Percentiles rank a stretch among this genome's conserved stretches.
phyloP scores from a whole-genome alignment of 2,888 invertebrate genomes.

The Pegoplata infirma region DNA sequence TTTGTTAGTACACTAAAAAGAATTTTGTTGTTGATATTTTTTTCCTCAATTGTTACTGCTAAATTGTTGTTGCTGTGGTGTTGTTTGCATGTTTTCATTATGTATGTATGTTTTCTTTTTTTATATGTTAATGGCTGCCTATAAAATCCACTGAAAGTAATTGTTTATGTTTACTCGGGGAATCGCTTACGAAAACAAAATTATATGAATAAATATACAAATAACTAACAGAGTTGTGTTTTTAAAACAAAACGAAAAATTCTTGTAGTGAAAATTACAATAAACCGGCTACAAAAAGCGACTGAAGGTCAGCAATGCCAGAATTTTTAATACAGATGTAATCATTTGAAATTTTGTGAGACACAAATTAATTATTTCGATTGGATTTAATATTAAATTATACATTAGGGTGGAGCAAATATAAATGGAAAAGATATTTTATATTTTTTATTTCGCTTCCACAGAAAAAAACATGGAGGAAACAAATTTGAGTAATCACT shows the following conservation, averaged over 20 bases:
- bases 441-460: no score
- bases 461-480: no score
- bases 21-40: slow-evolving; percentile 17
- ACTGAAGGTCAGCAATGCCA: no score
- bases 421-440: no score
- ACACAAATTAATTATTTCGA: no score
- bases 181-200: slow-evolving; percentile 28
- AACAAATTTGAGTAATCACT: no score
- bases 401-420: no score
- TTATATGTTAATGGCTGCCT: slow-evolving; percentile 28
- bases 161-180: slow-evolving; percentile 37
- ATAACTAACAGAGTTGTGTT: background rate
- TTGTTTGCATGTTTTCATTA: slow-evolving; percentile 29
- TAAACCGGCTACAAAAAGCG: background rate
- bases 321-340: no score
- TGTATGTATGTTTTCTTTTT: slow-evolving; percentile 31
- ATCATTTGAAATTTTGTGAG: no score
- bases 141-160: slow-evolving; percentile 28
- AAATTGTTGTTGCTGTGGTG: slow-evolving; percentile 1
- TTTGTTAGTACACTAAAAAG: background rate
- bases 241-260: background rate
- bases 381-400: no score
- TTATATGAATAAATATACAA: background rate
- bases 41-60: slow-evolving; percentile 12
- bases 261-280: background rate